These are phyloP conservation scores for Teleogryllus occipitalis DNA, from an alignment of 1,140 invertebrate genomes.

Conservation along the genomic window DNA sequence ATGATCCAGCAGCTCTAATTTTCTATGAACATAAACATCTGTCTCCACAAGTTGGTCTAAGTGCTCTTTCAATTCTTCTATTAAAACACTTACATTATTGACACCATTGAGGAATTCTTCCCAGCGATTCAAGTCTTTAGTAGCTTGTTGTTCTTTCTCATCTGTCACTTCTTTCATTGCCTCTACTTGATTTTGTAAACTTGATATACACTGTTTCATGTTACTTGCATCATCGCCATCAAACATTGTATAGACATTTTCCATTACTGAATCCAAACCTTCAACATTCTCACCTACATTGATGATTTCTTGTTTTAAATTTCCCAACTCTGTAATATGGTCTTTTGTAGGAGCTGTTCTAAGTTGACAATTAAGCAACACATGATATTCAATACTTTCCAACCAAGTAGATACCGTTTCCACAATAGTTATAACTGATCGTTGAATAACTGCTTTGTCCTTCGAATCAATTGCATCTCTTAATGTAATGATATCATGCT, in stretches of 20 bases:
- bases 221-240: slow-evolving; percentile 39
- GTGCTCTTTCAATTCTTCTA: slow-evolving; percentile 44
- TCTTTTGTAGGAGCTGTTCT: slow-evolving; percentile 44
- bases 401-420: slow-evolving; percentile 72
- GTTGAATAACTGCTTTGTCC: slow-evolving; percentile 54
- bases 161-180: slow-evolving; percentile 51
- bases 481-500: slow-evolving; percentile 49
- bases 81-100: slow-evolving; percentile 41
- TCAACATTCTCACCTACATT: slow-evolving; percentile 39
- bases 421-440: slow-evolving; percentile 60
- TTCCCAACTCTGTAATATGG: slow-evolving; percentile 30
- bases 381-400: slow-evolving; percentile 71
- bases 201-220: slow-evolving; percentile 39
- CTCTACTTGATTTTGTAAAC: slow-evolving; percentile 43
- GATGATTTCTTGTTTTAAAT: slow-evolving; percentile 44
- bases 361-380: slow-evolving; percentile 52
- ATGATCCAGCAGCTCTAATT: slow-evolving; percentile 55
- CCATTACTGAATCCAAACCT: slow-evolving; percentile 38
- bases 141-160: slow-evolving; percentile 48
- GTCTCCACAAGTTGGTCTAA: slow-evolving; percentile 48
- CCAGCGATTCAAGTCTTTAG: slow-evolving; percentile 54
- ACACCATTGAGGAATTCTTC: slow-evolving; percentile 55
- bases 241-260: slow-evolving; percentile 41
- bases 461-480: slow-evolving; percentile 50
- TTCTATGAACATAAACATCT: slow-evolving; percentile 47